A percentile compares a stretch with the other conserved stretches of the same genome.
These are phyloP conservation scores for Threskiornis aethiopicus DNA, from an alignment of 2,797 vertebrate genomes.

Conservation along the genomic window DNA sequence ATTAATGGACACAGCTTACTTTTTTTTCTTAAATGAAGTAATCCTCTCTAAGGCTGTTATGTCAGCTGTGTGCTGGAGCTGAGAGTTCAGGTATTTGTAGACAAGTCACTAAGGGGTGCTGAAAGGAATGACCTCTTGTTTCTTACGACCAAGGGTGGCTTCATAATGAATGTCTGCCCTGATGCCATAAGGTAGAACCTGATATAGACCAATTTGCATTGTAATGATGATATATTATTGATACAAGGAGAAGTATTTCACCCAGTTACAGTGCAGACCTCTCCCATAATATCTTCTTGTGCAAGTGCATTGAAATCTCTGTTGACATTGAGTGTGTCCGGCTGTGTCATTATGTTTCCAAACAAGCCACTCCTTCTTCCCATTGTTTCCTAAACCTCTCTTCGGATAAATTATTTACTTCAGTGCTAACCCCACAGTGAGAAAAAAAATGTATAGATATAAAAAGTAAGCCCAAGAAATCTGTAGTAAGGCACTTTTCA, in stretches of 20 bases:
- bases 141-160: not conserved
- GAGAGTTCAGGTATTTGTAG: not conserved
- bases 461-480: not conserved
- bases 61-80: not conserved
- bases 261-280: slow-evolving; percentile 3
- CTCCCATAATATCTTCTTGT: slow-evolving; percentile 48
- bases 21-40: not conserved
- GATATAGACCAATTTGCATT: not conserved
- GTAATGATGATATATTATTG: slow-evolving; percentile 14
- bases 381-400: slow-evolving; percentile 43
- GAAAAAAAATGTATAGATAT: not conserved
- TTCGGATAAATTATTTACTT: not conserved
- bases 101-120: not conserved
- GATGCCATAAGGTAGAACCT: not conserved
- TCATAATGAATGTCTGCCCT: not conserved
- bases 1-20: not conserved
- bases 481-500: not conserved
- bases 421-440: not conserved
- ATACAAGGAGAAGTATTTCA: slow-evolving; percentile 41
- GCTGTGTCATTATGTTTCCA: slow-evolving; percentile 62
- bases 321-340: slow-evolving; percentile 21
- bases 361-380: slow-evolving; percentile 52
- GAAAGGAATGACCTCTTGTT: slow-evolving; percentile 1
- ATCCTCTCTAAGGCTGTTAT: not conserved
- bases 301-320: slow-evolving; percentile 53